Evolutionary conservation across 2,113 vertebrate genomes (phyloP).

Genomic region (Hyperoodon ampullatus): DNA sequence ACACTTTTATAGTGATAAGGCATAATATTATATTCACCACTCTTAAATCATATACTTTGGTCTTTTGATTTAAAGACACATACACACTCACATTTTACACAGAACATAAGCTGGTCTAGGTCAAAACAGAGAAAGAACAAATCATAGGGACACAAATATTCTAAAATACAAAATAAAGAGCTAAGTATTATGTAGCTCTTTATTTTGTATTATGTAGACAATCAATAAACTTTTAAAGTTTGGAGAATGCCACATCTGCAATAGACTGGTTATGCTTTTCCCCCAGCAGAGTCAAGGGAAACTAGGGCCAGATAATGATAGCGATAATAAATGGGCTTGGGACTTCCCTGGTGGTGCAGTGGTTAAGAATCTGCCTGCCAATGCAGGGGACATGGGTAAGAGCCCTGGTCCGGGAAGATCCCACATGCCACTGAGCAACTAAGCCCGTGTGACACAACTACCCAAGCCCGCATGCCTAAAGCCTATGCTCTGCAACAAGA

Average conservation of each 20-base stretch:
- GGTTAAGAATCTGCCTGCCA: too few species aligned
- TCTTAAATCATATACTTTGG: slow-evolving; percentile 74
- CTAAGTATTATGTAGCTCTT: too few species aligned
- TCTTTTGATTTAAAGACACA: slow-evolving; percentile 72
- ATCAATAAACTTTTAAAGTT: not conserved
- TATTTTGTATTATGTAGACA: not conserved
- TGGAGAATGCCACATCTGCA: not conserved
- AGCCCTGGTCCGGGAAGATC: too few species aligned
- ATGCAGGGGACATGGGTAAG: too few species aligned
- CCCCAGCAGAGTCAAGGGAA: not conserved
- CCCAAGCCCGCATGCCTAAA: too few species aligned
- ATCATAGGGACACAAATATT: not conserved
- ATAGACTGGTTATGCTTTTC: not conserved
- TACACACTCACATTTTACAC: not conserved
- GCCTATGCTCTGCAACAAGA: too few species aligned
- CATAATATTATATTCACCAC: slow-evolving; percentile 71
- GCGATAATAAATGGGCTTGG: not conserved
- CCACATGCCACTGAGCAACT: too few species aligned
- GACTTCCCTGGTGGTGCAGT: too few species aligned
- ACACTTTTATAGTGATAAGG: slow-evolving; percentile 63
- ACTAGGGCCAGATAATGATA: not conserved
- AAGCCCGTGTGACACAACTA: too few species aligned
- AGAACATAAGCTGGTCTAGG: not conserved
- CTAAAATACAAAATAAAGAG: slow-evolving; percentile 36
- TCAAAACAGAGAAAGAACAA: slow-evolving; percentile 11